These are phyloP conservation scores for Selene dorsalis DNA, from an alignment of 2,797 vertebrate species.

Conservation along the genomic window DNA sequence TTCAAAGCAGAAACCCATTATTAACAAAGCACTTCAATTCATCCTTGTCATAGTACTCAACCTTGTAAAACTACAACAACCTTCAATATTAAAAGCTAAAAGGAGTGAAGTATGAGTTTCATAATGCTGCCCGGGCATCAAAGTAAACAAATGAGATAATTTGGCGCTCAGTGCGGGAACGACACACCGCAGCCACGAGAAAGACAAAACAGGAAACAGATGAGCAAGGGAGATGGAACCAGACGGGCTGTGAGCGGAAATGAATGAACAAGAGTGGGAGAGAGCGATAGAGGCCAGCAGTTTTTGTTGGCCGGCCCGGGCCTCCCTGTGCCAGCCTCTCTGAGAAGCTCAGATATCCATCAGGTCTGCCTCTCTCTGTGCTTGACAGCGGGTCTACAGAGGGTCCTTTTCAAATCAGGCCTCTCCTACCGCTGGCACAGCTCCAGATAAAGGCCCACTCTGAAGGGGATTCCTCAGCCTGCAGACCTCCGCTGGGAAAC, in stretches of 20 bases:
- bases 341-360: conserved; percentile 73
- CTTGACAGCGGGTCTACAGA: conserved; percentile 72
- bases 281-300: conserved; percentile 35
- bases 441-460: conserved; percentile 68
- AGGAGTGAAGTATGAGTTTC: conserved; percentile 10
- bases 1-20: conserved; percentile 13
- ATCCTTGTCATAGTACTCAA: not conserved
- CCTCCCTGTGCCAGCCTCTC: conserved; percentile 56
- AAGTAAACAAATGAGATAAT: conserved; percentile 28
- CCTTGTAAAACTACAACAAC: conserved; percentile 19
- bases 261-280: conserved; percentile 59
- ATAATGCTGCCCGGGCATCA: not conserved
- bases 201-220: conserved; percentile 59
- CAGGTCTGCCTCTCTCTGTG: conserved; percentile 64
- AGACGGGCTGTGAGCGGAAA: conserved; percentile 44
- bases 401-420: conserved; percentile 67
- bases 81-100: conserved; percentile 5
- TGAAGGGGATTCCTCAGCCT: conserved; percentile 68
- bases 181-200: not conserved
- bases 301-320: conserved; percentile 56
- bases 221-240: conserved; percentile 53
- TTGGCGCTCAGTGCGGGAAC: not conserved
- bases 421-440: conserved; percentile 62
- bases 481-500: conserved; percentile 67
- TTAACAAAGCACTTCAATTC: conserved; percentile 28